Base-by-base conservation (phyloP, 2,888 invertebrate species). In the Ischnura elegans region DNA sequence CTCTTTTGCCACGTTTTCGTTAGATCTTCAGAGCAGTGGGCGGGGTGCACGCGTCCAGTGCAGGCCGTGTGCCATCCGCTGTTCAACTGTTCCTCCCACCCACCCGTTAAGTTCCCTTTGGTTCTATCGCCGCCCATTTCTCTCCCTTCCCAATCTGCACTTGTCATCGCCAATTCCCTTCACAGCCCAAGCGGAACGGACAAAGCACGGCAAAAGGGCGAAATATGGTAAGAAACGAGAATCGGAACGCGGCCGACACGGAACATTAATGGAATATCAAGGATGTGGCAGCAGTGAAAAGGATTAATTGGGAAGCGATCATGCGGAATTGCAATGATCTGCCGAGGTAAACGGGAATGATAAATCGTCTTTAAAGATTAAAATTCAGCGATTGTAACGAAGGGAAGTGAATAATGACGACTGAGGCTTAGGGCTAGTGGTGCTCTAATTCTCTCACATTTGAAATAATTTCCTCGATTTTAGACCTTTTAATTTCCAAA, bases 131-230 rank as follows among this genome's bases (percentile, higher is more conserved):
- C 76, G 29, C 76, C 76, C 76, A 61, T 76, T 36, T 76, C 36
- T 76, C 76, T 36, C 3, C 25, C 45, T 43, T 46, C 45, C 46
- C 86, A 86, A 86, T 45, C 86, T 45, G n/a, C 86, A n/a, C 86
- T 46, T 46, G 86, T 86, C 86, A 86, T 86, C 86, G 86, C 86
- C 45, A 86, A 86, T 86, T 86, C 86, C 86, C 43, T 45, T 86
- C 46, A 86, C 86, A 86, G 29, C 45, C 86, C 86, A n/a, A 86
- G 86, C 45, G 86, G 86, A 86, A 86, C 86, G 86, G n/a, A 46
- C 86, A 46, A 46, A 76, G 76, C 46, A 19, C 5, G 86, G 45
- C n/a, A 43, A 45, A 51, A 86, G 43, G 46, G 86, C 86, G 46
- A 86, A 46, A n/a, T n/a, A 86, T 43, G 46, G 86, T 25, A 76